phyloP scores from a whole-genome alignment of 2,888 invertebrate species.

The Ypsolopha scabrella region DNA sequence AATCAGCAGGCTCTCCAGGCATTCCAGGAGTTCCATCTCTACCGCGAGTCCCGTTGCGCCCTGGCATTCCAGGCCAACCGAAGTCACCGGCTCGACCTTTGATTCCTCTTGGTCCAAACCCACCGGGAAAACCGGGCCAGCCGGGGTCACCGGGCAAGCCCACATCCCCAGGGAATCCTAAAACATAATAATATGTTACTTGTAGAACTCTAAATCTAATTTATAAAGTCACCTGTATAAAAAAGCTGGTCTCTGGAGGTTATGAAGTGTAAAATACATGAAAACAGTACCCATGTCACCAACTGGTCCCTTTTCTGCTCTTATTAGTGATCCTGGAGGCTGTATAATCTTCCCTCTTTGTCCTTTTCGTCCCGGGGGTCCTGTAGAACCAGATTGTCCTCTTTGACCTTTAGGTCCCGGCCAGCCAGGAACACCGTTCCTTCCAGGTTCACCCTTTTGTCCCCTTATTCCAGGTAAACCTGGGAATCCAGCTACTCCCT shows the following conservation, averaged over 20 bases:
- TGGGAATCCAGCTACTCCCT: constrained; percentile 36
- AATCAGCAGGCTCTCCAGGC: constrained; percentile 55
- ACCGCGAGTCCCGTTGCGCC: constrained; percentile 60
- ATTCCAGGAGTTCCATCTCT: constrained; percentile 62
- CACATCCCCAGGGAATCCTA: constrained; percentile 53
- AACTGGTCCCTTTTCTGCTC: constrained; percentile 60
- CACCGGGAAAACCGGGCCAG: constrained; percentile 31
- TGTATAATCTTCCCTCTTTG: constrained; percentile 43
- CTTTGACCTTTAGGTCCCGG: constrained; percentile 54
- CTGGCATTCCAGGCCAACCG: constrained; percentile 59
- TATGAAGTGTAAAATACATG: constrained; percentile 1
- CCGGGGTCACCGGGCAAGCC: constrained; percentile 53
- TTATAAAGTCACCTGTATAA: too few relatives aligned
- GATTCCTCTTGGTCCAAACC: constrained; percentile 36
- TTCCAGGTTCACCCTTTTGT: constrained; percentile 27
- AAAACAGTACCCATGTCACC: constrained; percentile 67
- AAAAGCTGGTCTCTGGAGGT: neutral
- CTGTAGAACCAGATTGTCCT: constrained; percentile 50
- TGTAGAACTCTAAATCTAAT: too few relatives aligned
- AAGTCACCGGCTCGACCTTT: constrained; percentile 41
- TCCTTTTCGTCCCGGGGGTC: constrained; percentile 65
- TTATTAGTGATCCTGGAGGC: constrained; percentile 31
- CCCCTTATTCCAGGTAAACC: constrained; percentile 41
- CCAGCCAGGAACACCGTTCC: constrained; percentile 45
- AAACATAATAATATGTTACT: neutral